Evolutionary conservation across 2,888 invertebrate genomes (phyloP).

Genomic region (Lepidocyrtoides sp.): DNA sequence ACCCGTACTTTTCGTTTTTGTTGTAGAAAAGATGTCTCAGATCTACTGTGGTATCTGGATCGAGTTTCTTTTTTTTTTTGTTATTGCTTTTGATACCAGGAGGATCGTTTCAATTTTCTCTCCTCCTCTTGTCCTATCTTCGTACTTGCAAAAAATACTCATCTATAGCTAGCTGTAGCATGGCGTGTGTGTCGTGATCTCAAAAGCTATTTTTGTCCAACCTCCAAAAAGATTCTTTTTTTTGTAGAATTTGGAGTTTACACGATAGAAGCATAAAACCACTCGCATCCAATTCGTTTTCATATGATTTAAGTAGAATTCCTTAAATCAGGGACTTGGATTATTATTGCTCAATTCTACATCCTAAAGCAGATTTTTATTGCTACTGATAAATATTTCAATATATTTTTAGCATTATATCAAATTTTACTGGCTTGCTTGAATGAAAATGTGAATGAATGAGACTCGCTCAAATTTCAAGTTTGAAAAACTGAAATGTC

Average conservation of each 20-base stretch:
- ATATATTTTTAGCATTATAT: no score
- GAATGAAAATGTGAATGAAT: no score
- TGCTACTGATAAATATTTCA: neutral
- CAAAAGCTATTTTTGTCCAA: constrained; percentile 24
- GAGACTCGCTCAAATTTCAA: constrained; percentile 11
- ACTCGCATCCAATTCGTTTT: neutral
- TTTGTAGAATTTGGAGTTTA: neutral
- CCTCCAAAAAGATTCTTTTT: constrained; percentile 1
- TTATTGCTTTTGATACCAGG: constrained; percentile 17
- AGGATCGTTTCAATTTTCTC: constrained; percentile 9
- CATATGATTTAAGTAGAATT: neutral
- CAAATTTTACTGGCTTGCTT: no score
- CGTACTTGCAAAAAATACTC: neutral
- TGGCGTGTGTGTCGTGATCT: neutral
- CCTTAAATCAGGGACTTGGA: neutral
- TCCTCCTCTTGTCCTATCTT: neutral
- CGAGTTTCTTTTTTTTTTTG: constrained; percentile 38
- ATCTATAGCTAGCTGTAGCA: neutral
- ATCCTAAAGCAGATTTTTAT: neutral
- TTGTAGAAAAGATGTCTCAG: neutral
- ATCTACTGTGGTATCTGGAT: neutral
- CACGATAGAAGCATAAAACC: neutral
- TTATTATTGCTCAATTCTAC: neutral
- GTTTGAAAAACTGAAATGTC: neutral
- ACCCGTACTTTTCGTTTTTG: constrained; percentile 27